These are phyloP conservation scores for Dendrolimus punctatus DNA, from an alignment of 1,140 invertebrate species.

Conservation along the genomic window DNA sequence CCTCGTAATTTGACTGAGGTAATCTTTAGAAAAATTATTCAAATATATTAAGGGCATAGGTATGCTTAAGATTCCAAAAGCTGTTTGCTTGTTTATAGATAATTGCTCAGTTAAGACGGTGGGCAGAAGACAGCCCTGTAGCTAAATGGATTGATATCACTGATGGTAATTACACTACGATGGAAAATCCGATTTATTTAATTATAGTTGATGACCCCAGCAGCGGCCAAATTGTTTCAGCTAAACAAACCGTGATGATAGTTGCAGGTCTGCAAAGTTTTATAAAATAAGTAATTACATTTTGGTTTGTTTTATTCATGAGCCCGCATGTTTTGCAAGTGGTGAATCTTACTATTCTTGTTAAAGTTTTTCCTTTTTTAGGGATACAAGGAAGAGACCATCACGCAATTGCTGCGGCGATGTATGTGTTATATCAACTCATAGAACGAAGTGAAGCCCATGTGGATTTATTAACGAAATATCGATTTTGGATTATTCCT, in stretches of 20 bases:
- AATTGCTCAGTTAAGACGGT: constrained; percentile 39
- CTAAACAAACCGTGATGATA: constrained; percentile 56
- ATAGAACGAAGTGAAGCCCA: constrained; percentile 48
- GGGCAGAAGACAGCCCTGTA: constrained; percentile 51
- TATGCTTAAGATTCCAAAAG: too few species aligned
- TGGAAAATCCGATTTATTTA: constrained; percentile 62
- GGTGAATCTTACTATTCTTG: constrained; percentile 4
- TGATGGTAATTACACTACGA: constrained; percentile 45
- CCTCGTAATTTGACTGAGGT: constrained; percentile 51
- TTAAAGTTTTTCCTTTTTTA: constrained; percentile 5
- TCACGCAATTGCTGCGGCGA: constrained; percentile 49
- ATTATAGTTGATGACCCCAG: constrained; percentile 59
- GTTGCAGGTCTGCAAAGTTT: constrained; percentile 38
- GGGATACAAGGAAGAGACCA: constrained; percentile 61
- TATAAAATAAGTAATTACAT: not conserved
- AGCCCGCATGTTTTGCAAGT: not conserved
- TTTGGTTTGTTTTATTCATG: not conserved
- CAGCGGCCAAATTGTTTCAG: constrained; percentile 50
- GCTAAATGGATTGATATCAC: constrained; percentile 55
- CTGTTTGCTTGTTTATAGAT: constrained; percentile 30
- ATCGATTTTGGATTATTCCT: constrained; percentile 74
- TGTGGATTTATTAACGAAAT: constrained; percentile 41
- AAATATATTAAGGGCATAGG: too few species aligned
- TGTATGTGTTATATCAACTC: constrained; percentile 55
- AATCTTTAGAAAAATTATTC: constrained; percentile 5